phyloP scores from a whole-genome alignment of 2,113 vertebrate species.

The Oreocharis arfaki region DNA sequence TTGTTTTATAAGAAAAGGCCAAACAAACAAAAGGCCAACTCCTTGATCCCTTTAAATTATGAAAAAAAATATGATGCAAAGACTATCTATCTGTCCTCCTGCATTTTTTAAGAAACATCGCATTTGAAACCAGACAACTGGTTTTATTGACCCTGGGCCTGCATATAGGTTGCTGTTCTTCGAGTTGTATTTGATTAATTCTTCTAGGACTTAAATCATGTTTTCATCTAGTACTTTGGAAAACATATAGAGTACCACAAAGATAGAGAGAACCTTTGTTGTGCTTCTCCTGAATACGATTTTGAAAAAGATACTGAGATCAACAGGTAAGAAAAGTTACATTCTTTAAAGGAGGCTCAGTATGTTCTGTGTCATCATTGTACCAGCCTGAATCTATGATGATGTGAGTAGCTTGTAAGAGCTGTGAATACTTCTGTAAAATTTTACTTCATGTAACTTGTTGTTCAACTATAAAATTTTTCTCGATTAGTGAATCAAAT shows the following conservation, averaged over 20 bases:
- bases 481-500: background rate
- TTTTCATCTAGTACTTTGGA: background rate
- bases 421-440: background rate
- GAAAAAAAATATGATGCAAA: background rate
- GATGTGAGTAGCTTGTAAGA: background rate
- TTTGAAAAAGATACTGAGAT: background rate
- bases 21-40: background rate
- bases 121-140: background rate
- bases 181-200: background rate
- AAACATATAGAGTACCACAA: background rate
- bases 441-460: background rate
- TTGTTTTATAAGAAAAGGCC: background rate
- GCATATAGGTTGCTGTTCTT: background rate
- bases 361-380: background rate
- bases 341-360: background rate
- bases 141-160: background rate
- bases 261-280: background rate
- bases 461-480: background rate
- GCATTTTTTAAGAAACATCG: background rate
- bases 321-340: background rate
- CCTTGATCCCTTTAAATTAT: background rate
- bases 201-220: background rate
- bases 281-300: background rate
- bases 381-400: background rate
- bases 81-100: background rate